These are phyloP conservation scores for Drosophila ogumai DNA, from an alignment of 1,140 invertebrate genomes.

Conservation along the genomic window DNA sequence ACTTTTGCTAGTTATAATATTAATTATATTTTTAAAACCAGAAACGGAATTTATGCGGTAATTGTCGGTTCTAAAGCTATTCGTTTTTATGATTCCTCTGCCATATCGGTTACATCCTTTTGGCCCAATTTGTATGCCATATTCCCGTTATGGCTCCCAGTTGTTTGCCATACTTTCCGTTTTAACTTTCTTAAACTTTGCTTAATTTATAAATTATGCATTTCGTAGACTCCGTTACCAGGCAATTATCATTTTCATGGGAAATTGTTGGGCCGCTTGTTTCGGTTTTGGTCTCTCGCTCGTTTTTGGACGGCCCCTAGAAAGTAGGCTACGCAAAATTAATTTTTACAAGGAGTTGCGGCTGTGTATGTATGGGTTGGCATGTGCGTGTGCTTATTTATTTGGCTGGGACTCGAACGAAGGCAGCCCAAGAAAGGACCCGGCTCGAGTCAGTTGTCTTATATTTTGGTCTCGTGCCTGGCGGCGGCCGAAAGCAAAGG, in stretches of 20 bases:
- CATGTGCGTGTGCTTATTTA: conserved; percentile 64
- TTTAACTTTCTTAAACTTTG: conserved; percentile 49
- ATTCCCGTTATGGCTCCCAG: conserved; percentile 12
- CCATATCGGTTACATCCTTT: conserved; percentile 24
- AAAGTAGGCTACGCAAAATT: conserved; percentile 70
- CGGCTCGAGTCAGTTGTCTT: conserved; percentile 34
- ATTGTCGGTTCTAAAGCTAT: neutral
- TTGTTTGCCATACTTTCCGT: conserved; percentile 27
- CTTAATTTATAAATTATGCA: conserved; percentile 82
- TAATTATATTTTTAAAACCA: neutral
- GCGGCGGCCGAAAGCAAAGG: conserved; percentile 60
- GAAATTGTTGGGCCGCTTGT: conserved; percentile 25
- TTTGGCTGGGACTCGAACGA: conserved; percentile 28
- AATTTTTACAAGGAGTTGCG: conserved; percentile 32
- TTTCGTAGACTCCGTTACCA: conserved; percentile 60
- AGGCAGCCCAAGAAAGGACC: conserved; percentile 27
- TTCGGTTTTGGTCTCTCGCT: conserved; percentile 23
- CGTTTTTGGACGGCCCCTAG: conserved; percentile 27
- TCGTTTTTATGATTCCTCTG: neutral
- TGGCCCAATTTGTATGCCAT: conserved; percentile 18
- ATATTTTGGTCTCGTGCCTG: conserved; percentile 59
- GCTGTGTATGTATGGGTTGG: conserved; percentile 7
- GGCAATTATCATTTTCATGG: conserved; percentile 80
- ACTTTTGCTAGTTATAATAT: no score
- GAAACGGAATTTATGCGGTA: neutral